Evolutionary conservation across 2,113 vertebrate species (phyloP).

Genomic region (Cochlearius cochlearius): DNA sequence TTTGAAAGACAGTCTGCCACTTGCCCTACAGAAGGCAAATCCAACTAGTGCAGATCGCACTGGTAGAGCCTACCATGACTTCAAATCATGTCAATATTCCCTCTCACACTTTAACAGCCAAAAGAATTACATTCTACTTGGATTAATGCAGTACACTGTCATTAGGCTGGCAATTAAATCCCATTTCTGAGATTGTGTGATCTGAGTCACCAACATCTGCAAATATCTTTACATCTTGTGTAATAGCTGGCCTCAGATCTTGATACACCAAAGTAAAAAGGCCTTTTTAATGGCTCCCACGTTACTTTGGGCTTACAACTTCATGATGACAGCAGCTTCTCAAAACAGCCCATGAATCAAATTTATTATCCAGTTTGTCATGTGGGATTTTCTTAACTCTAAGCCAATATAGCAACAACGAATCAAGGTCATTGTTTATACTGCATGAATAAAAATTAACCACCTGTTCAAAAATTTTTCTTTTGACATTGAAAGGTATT

Average conservation of each 20-base stretch:
- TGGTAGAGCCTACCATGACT: background rate
- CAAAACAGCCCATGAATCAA: conserved; percentile 43
- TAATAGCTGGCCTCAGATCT: conserved; percentile 52
- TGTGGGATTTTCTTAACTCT: conserved; percentile 30
- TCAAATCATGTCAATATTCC: background rate
- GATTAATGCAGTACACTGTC: conserved; percentile 8
- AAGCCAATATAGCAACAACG: background rate
- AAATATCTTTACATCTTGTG: conserved; percentile 59
- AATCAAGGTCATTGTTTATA: conserved; percentile 1
- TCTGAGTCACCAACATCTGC: conserved; percentile 61
- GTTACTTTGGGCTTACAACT: background rate
- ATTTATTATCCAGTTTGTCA: conserved; percentile 38
- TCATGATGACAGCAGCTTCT: conserved; percentile 26
- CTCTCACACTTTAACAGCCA: conserved; percentile 25
- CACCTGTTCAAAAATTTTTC: background rate
- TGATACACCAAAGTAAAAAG: conserved; percentile 25
- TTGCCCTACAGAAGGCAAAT: background rate
- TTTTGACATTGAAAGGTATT: background rate
- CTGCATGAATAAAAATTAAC: background rate
- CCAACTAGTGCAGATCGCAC: background rate
- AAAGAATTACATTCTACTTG: background rate
- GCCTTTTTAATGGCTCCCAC: conserved; percentile 2
- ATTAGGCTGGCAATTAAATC: conserved; percentile 25
- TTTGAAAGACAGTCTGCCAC: background rate
- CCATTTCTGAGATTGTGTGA: conserved; percentile 27